Conservation (phyloP, 2,888 invertebrate species). For the Xestia xanthographa region DNA sequence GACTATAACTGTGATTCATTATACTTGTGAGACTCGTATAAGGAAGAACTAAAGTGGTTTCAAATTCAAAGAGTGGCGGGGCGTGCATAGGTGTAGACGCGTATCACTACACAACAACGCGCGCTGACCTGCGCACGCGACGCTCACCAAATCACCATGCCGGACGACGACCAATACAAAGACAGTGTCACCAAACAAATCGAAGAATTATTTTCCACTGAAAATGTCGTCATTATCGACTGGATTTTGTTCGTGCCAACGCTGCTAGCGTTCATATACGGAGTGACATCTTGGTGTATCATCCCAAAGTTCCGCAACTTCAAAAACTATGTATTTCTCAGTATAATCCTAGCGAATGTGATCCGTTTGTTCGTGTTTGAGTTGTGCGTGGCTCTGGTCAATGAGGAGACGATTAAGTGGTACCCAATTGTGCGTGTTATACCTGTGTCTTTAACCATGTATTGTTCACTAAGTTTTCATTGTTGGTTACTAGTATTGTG, state of each 20-base stretch:
- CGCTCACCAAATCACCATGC: not conserved
- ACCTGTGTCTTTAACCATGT: fast-evolving
- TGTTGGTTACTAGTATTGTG: conserved; percentile 26
- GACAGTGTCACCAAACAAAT: conserved; percentile 11
- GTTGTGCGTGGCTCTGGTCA: not conserved
- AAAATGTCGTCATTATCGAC: not conserved
- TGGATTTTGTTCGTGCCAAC: not conserved
- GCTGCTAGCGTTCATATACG: conserved; percentile 10
- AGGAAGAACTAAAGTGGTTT: not conserved
- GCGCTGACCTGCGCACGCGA: not conserved
- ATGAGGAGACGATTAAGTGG: not conserved
- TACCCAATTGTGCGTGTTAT: not conserved
- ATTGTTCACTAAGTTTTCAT: not conserved
- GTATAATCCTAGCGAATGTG: conserved; percentile 1
- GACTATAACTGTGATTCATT: not conserved
- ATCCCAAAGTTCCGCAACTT: conserved; percentile 35
- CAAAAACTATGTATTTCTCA: conserved; percentile 35
- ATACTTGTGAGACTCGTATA: not conserved
- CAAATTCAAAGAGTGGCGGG: not conserved
- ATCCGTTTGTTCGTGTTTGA: not conserved
- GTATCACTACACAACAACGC: not conserved
- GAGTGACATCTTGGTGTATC: conserved; percentile 33
- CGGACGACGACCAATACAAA: not conserved
- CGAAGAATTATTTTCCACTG: conserved; percentile 19
- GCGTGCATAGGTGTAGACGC: not conserved